Conservation (phyloP, 1,140 invertebrate species). For the Heliconius hewitsoni region DNA sequence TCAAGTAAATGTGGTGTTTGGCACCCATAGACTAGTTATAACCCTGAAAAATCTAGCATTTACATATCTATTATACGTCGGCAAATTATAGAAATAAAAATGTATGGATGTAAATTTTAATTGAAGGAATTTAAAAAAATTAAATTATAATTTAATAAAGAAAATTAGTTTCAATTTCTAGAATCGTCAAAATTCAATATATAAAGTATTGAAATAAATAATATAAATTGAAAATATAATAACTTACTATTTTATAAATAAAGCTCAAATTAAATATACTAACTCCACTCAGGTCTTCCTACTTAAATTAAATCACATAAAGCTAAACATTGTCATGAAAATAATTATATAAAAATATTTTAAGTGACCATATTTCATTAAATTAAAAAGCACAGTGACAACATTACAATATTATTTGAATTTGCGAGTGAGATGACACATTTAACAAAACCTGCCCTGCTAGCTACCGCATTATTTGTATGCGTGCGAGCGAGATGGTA, state of each 20-base stretch:
- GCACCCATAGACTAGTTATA: not conserved
- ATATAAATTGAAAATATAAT: not conserved
- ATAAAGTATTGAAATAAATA: not conserved
- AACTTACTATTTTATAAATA: not conserved
- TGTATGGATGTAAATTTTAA: too few species aligned
- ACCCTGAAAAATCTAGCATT: not conserved
- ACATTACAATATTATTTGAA: not conserved
- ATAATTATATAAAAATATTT: not conserved
- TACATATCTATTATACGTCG: not conserved
- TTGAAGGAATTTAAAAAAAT: too few species aligned
- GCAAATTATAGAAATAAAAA: not conserved
- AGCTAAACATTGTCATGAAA: not conserved
- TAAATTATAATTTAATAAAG: not conserved
- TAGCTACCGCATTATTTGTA: conserved; percentile 69
- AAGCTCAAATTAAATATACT: not conserved
- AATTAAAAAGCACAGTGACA: too few species aligned
- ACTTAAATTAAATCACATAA: conserved; percentile 2
- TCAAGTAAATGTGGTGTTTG: not conserved
- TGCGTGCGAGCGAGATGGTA: too few species aligned
- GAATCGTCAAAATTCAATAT: not conserved
- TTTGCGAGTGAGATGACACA: not conserved
- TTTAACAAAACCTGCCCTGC: conserved; percentile 78
- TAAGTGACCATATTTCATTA: not conserved
- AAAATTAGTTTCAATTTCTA: not conserved
- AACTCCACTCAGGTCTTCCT: not conserved